Evolutionary conservation across 2,797 vertebrate species (phyloP).

Genomic region (Odontamblyopus lacepedii): DNA sequence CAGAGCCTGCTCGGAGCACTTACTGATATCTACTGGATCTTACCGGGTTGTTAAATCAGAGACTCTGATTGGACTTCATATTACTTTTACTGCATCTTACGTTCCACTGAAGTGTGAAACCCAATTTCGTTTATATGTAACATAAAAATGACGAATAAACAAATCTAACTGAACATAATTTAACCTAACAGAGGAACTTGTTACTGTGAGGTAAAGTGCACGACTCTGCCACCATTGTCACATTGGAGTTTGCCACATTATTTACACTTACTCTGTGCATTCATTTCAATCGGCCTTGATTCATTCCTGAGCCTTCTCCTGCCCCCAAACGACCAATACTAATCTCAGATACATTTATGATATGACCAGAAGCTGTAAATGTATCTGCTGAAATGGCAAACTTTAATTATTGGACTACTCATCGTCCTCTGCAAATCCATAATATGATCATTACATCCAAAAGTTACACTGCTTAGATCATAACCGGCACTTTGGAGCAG

Average conservation of each 20-base stretch:
- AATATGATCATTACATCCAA: slow-evolving; percentile 44
- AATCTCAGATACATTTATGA: neutral
- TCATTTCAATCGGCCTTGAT: neutral
- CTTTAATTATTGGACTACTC: slow-evolving; percentile 31
- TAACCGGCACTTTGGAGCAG: slow-evolving; percentile 29
- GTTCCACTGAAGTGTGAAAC: no score
- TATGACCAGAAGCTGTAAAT: neutral
- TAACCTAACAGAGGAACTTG: no score
- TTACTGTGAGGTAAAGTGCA: neutral
- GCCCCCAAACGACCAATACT: neutral
- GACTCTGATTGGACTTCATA: no score
- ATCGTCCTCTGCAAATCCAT: slow-evolving; percentile 44
- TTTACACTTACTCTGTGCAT: neutral
- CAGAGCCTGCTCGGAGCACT: no score
- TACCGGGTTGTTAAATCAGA: no score
- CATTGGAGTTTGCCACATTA: neutral
- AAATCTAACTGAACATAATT: no score
- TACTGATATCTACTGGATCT: no score
- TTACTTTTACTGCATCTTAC: no score
- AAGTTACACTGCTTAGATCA: slow-evolving; percentile 35
- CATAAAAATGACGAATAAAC: no score
- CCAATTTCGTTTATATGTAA: no score
- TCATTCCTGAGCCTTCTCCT: neutral
- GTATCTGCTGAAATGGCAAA: slow-evolving; percentile 5
- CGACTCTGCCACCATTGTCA: neutral